A percentile compares a stretch with the other conserved stretches of the same genome.
Evolutionary conservation across 2,113 vertebrate species (phyloP).

Genomic region (Serinus canaria): DNA sequence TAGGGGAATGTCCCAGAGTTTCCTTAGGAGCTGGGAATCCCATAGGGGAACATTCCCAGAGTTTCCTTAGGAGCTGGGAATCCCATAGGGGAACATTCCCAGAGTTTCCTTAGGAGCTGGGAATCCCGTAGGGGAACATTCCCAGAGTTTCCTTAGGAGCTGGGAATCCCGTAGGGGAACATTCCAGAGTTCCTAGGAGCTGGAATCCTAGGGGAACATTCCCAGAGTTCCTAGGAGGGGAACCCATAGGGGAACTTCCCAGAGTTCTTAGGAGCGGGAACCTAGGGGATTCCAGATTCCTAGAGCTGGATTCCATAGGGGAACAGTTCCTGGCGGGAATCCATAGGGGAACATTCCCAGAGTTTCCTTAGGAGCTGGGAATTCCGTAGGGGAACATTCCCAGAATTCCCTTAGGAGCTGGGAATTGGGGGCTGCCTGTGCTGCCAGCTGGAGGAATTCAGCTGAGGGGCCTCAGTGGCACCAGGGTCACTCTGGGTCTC

Average conservation of each 20-base stretch:
- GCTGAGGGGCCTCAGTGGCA: background rate
- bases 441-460: background rate
- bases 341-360: background rate
- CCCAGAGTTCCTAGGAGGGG: background rate
- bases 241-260: rapidly evolving
- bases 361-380: no score
- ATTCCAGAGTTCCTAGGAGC: background rate
- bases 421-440: background rate
- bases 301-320: no score
- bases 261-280: background rate
- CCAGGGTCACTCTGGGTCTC: background rate
- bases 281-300: no score
- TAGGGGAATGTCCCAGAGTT: background rate
- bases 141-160: background rate
- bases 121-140: rapidly evolving
- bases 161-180: background rate
- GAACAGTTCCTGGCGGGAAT: no score
- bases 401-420: background rate
- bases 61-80: background rate
- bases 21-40: background rate
- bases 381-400: background rate
- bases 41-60: background rate
- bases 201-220: background rate
- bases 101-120: background rate
- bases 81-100: rapidly evolving